Evolutionary conservation across 2,797 vertebrate species (phyloP).

Genomic region (Hippoglossus hippoglossus): DNA sequence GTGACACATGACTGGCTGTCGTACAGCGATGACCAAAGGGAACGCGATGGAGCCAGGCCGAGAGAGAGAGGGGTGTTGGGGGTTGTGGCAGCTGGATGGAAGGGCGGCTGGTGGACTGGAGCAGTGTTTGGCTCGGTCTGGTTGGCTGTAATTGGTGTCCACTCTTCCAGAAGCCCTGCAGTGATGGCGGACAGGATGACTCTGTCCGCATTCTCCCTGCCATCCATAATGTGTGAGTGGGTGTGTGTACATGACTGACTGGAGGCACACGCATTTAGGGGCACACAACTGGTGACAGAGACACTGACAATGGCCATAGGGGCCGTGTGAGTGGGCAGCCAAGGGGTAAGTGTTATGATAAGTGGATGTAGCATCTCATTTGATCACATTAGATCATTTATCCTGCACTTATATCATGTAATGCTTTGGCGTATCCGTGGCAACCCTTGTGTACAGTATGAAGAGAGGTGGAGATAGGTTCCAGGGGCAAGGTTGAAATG

Average conservation of each 20-base stretch:
- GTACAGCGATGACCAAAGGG: constrained; percentile 70
- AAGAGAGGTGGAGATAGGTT: background rate
- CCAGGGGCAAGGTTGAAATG: background rate
- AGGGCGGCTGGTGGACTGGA: constrained; percentile 69
- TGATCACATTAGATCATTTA: constrained; percentile 56
- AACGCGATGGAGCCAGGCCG: constrained; percentile 56
- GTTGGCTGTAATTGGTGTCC: constrained; percentile 75
- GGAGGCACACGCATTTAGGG: constrained; percentile 50
- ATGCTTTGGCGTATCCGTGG: constrained; percentile 17
- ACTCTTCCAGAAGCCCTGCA: constrained; percentile 77
- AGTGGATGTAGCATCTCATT: constrained; percentile 65
- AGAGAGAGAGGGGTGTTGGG: constrained; percentile 55
- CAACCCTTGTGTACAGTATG: background rate
- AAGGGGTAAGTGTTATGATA: constrained; percentile 62
- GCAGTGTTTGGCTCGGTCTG: constrained; percentile 70
- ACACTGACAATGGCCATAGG: constrained; percentile 67
- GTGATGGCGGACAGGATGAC: constrained; percentile 73
- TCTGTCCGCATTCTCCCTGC: constrained; percentile 69
- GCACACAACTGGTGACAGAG: constrained; percentile 70
- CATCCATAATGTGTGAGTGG: constrained; percentile 54
- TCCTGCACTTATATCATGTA: constrained; percentile 29
- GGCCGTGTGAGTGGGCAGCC: constrained; percentile 57
- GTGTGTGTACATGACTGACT: constrained; percentile 31
- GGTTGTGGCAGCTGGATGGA: constrained; percentile 61
- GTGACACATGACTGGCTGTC: constrained; percentile 76